Percentiles rank a stretch among this genome's conserved stretches.
These are phyloP conservation scores for Balaeniceps rex DNA, from an alignment of 2,113 vertebrate species.

Conservation along the genomic window DNA sequence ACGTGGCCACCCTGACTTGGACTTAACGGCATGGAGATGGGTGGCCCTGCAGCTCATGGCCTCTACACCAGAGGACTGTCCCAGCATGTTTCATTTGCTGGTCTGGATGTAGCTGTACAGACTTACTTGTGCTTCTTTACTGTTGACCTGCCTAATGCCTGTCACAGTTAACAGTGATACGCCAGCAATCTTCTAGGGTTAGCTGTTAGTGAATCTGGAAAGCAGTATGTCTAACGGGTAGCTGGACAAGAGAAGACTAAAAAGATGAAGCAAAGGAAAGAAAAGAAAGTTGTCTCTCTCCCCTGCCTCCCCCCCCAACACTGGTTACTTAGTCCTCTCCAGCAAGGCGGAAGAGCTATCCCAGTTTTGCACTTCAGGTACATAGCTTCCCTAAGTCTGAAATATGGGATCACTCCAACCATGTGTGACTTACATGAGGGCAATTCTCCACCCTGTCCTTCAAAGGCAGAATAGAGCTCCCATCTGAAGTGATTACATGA, in stretches of 20 bases:
- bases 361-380: not conserved
- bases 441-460: not conserved
- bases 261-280: not conserved
- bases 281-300: not conserved
- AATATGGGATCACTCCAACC: not conserved
- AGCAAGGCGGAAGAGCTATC: not conserved
- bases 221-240: not conserved
- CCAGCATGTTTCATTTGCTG: not conserved
- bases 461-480: not conserved
- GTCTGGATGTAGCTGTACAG: not conserved
- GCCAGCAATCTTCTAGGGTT: not conserved
- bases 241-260: not conserved
- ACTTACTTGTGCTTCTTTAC: not conserved
- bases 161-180: too few species aligned
- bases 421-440: not conserved
- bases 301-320: too few species aligned
- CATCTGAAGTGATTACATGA: not conserved
- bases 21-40: rapidly evolving
- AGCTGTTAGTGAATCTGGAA: not conserved
- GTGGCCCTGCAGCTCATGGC: not conserved
- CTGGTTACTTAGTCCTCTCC: not conserved
- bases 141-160: not conserved
- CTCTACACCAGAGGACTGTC: not conserved
- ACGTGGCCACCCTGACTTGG: too few species aligned
- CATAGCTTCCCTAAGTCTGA: not conserved